These are phyloP conservation scores for Lottia scabra DNA, from an alignment of 2,888 invertebrate genomes.

Conservation along the genomic window DNA sequence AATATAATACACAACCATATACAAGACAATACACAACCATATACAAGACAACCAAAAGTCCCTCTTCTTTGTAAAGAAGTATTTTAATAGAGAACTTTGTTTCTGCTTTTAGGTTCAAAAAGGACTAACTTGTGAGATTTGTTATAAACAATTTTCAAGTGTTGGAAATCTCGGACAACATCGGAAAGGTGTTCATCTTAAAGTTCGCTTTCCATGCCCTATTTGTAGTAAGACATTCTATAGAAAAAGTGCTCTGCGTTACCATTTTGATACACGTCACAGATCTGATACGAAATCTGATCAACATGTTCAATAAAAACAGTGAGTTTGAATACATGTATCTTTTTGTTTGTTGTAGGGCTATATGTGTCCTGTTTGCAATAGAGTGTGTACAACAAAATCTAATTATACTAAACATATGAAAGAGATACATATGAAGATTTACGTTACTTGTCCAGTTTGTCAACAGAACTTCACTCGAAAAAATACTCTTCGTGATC, in stretches of 20 bases:
- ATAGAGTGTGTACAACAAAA: not conserved
- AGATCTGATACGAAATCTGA: too few relatives aligned
- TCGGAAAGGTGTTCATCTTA: not conserved
- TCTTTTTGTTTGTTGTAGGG: too few relatives aligned
- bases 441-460: not conserved
- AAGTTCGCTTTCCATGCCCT: not conserved
- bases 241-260: not conserved
- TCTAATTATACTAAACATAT: not conserved
- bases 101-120: not conserved
- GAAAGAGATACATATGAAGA: not conserved
- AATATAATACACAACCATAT: too few relatives aligned
- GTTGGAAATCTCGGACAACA: not conserved
- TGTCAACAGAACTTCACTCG: not conserved
- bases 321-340: too few relatives aligned
- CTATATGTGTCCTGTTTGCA: not conserved
- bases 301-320: too few relatives aligned
- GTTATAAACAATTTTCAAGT: not conserved
- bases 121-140: not conserved
- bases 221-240: not conserved
- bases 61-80: too few relatives aligned
- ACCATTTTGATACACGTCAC: not conserved
- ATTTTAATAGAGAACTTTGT: not conserved
- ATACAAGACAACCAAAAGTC: too few relatives aligned
- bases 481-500: not conserved
- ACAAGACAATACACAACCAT: too few relatives aligned